These are phyloP conservation scores for Solea senegalensis DNA, from an alignment of 2,113 vertebrate species.

Conservation along the genomic window DNA sequence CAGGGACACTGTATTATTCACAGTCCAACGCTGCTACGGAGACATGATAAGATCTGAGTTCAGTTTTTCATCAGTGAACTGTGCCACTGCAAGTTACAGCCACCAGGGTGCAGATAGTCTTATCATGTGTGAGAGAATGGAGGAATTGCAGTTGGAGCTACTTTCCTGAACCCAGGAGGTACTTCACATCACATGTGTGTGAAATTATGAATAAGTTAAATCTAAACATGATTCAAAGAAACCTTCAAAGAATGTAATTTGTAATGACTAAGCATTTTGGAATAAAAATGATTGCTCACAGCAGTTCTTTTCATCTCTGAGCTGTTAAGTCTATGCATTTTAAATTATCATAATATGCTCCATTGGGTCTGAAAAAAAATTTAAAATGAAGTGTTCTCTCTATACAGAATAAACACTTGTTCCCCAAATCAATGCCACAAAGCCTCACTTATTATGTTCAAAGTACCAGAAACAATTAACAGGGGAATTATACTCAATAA, in stretches of 20 bases:
- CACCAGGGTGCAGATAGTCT: conserved; percentile 19
- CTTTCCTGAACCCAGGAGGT: neutral
- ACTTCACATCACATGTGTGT: neutral
- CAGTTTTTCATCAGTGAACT: neutral
- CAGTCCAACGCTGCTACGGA: neutral
- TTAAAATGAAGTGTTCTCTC: too few species aligned
- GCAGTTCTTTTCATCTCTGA: neutral
- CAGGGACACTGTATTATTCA: neutral
- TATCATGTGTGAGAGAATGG: neutral
- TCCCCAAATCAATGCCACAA: neutral
- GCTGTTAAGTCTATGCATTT: neutral
- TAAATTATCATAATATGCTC: too few species aligned
- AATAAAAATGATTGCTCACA: neutral
- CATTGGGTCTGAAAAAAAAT: neutral
- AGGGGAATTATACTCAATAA: neutral
- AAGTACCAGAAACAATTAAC: neutral
- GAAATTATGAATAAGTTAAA: too few species aligned
- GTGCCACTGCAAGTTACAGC: neutral
- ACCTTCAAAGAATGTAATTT: too few species aligned
- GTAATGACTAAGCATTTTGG: too few species aligned
- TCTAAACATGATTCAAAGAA: too few species aligned
- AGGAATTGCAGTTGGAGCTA: neutral
- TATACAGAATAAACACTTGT: neutral
- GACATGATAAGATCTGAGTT: neutral
- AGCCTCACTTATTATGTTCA: neutral